Evolutionary conservation across 2,113 vertebrate species (phyloP), one percentile per base, ranked within the genome.

Genomic region (Cephalopholis sonnerati): DNA sequence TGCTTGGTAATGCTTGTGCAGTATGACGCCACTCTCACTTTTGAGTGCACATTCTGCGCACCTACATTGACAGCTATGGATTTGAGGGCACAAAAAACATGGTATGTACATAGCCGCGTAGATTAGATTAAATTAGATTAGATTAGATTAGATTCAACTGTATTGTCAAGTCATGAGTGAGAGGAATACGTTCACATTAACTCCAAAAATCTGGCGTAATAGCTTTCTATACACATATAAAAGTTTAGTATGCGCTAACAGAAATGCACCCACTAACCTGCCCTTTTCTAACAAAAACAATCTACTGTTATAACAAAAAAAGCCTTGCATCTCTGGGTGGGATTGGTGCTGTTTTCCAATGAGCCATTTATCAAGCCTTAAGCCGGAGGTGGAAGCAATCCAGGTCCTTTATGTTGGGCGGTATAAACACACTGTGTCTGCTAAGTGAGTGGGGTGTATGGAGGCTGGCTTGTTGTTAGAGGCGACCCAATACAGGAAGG

Each of bases 371-470:
- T 92, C 93, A 92, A 88, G 61, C 76, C 78, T 74, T 76, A 82
- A 88, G 74, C 63, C 39, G 15, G 80, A 84, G 86, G 88, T 90
- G 84, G 88, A 86, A 78, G 76, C 80, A 81, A 91, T 88, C 81
- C 86, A 80, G 87, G 71, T 65, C 74, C 74, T 87, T 91, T 90
- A 89, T 87, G 79, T 82, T 70, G 81, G 72, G 77, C 78, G 62
- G 84, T 87, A 89, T 88, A 88, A 93, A 92, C 90, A 90, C 89
- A 74, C 77, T 51, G 77, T 74, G 89, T 86, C 85, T 91, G 89
- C 89, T 95, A 94, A 95, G 89, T 94, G 93, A 93, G 77, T 87
- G 82, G 86, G 91, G 76, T 87, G 92, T 87, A 93, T 92, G 92
- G 93, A 92, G 90, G 89, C 62, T 77, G 90, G 89, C 78, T 80